A percentile compares a stretch with the other conserved stretches of the same genome.
phyloP scores from a whole-genome alignment of 1,140 invertebrate genomes.

The Pomphorhynchus laevis region DNA sequence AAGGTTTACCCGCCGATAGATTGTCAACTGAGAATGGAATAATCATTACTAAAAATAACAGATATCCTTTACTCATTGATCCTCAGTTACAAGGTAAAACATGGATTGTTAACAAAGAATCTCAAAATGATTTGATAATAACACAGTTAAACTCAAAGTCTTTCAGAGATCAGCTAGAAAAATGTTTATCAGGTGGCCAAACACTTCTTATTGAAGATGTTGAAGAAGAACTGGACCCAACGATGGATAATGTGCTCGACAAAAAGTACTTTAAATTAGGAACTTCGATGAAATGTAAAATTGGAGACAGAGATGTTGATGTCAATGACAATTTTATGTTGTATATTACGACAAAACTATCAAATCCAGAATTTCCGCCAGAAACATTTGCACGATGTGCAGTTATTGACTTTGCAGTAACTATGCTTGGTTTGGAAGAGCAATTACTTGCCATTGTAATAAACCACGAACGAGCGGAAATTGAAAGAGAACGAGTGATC shows the following conservation, averaged over 20 bases:
- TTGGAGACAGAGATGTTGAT: constrained; percentile 77
- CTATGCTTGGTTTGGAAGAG: constrained; percentile 72
- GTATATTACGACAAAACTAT: constrained; percentile 72
- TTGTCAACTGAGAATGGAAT: constrained; percentile 74
- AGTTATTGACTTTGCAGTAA: constrained; percentile 86
- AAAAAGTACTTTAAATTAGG: constrained; percentile 93
- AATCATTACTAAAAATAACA: constrained; percentile 58
- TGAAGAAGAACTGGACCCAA: constrained; percentile 61
- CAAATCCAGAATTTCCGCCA: constrained; percentile 72
- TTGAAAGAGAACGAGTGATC: constrained; percentile 58
- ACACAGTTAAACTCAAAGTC: constrained; percentile 82
- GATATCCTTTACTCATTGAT: constrained; percentile 62
- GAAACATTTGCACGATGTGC: constrained; percentile 78
- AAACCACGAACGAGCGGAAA: constrained; percentile 57
- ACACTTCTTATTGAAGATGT: constrained; percentile 75
- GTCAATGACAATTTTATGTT: constrained; percentile 72
- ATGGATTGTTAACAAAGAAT: constrained; percentile 80
- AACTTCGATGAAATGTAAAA: constrained; percentile 57
- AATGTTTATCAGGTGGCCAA: constrained; percentile 56
- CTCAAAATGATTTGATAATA: constrained; percentile 51
- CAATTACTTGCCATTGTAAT: constrained; percentile 64
- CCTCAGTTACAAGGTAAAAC: constrained; percentile 81
- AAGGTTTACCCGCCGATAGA: constrained; percentile 75
- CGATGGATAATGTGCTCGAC: constrained; percentile 71
- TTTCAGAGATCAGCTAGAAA: constrained; percentile 64